Evolutionary conservation across 2,888 invertebrate genomes (phyloP), one percentile per base, ranked within the genome.

Genomic region (Agrotis ipsilon): DNA sequence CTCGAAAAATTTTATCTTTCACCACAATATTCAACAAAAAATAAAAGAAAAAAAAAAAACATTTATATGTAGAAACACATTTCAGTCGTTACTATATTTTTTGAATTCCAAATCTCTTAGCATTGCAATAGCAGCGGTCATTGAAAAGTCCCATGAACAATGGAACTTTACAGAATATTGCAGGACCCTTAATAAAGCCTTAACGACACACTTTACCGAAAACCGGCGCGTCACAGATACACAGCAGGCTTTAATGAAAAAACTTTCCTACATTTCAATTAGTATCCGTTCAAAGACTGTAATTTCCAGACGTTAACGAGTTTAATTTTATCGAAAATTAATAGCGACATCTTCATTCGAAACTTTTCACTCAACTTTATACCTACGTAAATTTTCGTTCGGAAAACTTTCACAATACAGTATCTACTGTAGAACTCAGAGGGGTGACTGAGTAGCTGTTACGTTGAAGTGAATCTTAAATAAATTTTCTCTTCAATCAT

Each of bases 241-340:
- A 85, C 86, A 86, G 85, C 79, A 87, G 86, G 51, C 83, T 83
- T 85, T 94, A 94, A 95, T 95, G 93, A 95, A 94, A 94, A 94
- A 95, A 95, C 92, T 94, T 94, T 92, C 82, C 85, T 91, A 90
- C 90, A 90, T 94, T 94, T 94, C 94, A 94, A 95, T 95, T 94
- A 94, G 90, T 88, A 89, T 88, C 90, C 90, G 90, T 91, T 92
- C 90, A 93, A 92, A 93, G 91, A 89, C 90, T 92, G 92, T 93
- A 93, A 94, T 94, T 94, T 94, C 90, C 90, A 88, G 92, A 92
- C 93, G 94, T 94, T 95, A 95, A 95, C 94, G 95, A 94, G 94
- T 93, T 93, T 92, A 94, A 95, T 94, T 95, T 94, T 93, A 95
- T 94, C 93, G 94, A 94, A 95, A 95, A 96, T 95, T 96, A 96